These are phyloP conservation scores for Ganaspis sp. DNA, from an alignment of 1,140 invertebrate genomes.

Conservation along the genomic window DNA sequence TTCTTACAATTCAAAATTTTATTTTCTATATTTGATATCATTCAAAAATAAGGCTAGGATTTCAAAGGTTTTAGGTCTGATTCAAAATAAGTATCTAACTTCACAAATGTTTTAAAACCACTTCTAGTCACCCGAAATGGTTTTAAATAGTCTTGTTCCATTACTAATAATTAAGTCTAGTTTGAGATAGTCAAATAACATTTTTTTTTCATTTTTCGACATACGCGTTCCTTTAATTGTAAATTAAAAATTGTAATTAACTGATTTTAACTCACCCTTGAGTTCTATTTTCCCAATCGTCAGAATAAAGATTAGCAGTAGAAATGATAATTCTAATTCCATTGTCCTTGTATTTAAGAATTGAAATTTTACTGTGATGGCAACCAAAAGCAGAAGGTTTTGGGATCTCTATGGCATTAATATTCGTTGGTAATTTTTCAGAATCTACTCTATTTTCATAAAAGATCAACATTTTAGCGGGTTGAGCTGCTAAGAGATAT, in stretches of 20 bases:
- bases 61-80: no score
- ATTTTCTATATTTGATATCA: no score
- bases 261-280: conserved; percentile 83
- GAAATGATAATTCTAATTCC: conserved; percentile 91
- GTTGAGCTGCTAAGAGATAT: conserved; percentile 84
- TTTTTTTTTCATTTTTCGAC: no score
- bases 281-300: conserved; percentile 95
- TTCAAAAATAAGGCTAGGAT: no score
- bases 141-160: no score
- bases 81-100: no score
- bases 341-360: conserved; percentile 88
- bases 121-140: no score
- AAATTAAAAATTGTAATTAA: background rate
- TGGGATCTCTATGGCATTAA: conserved; percentile 82
- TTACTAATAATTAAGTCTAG: no score
- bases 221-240: no score
- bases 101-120: no score
- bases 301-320: conserved; percentile 93
- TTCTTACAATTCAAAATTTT: no score
- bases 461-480: conserved; percentile 80
- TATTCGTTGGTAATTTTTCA: conserved; percentile 76
- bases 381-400: conserved; percentile 89
- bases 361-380: conserved; percentile 96
- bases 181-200: no score
- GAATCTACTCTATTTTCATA: conserved; percentile 79